A percentile compares a stretch with the other conserved stretches of the same genome.
Evolutionary conservation across 2,113 vertebrate species (phyloP).

Genomic region (Gulo gulo): DNA sequence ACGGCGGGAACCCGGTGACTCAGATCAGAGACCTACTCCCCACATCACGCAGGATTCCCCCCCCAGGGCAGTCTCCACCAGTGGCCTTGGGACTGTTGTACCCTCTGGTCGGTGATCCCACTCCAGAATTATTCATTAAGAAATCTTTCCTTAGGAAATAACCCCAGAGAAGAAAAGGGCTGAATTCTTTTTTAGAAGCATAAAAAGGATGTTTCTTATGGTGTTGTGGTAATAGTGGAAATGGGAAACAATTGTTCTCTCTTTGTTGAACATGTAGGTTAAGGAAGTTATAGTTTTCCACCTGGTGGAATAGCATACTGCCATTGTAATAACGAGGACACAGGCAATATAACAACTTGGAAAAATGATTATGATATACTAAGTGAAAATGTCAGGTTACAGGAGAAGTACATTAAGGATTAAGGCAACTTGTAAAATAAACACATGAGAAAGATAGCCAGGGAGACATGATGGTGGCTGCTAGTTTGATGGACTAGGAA

Average conservation of each 20-base stretch:
- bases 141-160: not conserved
- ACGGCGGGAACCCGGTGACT: not conserved
- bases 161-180: not conserved
- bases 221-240: not conserved
- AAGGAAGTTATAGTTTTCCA: constrained; percentile 4
- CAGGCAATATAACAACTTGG: not conserved
- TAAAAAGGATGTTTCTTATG: not conserved
- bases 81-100: not conserved
- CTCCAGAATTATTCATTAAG: not conserved
- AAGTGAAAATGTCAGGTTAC: not conserved
- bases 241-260: not conserved
- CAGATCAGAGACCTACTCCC: not conserved
- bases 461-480: not conserved
- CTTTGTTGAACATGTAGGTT: not conserved
- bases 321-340: not conserved
- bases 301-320: not conserved
- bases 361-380: not conserved
- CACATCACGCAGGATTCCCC: not conserved
- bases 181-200: constrained; percentile 10
- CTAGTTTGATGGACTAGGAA: not conserved
- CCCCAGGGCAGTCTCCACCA: not conserved
- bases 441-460: not conserved
- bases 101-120: not conserved
- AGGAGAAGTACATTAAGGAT: not conserved
- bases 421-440: not conserved